phyloP scores from a whole-genome alignment of 1,140 invertebrate genomes.

The Ceratitis capitata region DNA sequence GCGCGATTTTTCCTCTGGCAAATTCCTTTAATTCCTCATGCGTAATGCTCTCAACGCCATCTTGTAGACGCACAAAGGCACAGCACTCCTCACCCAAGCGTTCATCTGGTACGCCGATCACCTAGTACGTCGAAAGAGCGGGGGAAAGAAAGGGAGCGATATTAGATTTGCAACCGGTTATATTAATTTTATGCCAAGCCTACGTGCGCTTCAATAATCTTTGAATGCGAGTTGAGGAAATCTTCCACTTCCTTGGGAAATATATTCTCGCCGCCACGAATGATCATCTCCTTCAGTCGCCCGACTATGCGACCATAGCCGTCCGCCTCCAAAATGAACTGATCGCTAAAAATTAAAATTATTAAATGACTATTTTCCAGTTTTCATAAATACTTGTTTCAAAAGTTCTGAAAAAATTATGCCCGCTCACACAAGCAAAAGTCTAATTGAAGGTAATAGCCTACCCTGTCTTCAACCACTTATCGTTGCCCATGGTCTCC shows the following conservation, averaged over 20 bases:
- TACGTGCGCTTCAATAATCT: slow-evolving; percentile 81
- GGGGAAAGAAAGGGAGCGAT: neutral
- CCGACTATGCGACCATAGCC: slow-evolving; percentile 86
- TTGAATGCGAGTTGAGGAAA: slow-evolving; percentile 80
- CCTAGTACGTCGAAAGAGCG: slow-evolving; percentile 45
- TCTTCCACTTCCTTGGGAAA: slow-evolving; percentile 90
- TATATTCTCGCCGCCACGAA: slow-evolving; percentile 92
- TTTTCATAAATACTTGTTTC: neutral
- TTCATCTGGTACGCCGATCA: slow-evolving; percentile 80
- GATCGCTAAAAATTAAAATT: slow-evolving; percentile 71
- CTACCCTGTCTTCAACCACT: slow-evolving; percentile 92
- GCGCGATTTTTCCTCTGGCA: slow-evolving; percentile 80
- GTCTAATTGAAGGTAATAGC: neutral
- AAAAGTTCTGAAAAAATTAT: neutral
- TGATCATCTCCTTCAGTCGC: slow-evolving; percentile 89
- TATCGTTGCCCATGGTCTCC: slow-evolving; percentile 74
- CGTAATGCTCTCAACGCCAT: slow-evolving; percentile 64
- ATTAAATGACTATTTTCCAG: slow-evolving; percentile 25
- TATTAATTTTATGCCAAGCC: too few relatives aligned
- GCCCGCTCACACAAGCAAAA: neutral
- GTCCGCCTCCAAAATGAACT: slow-evolving; percentile 77
- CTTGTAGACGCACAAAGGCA: slow-evolving; percentile 73
- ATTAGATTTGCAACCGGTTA: too few relatives aligned
- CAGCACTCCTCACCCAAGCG: slow-evolving; percentile 85
- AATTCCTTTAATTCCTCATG: slow-evolving; percentile 73